Conservation (phyloP, 2,113 vertebrate genomes). For the Erythrolamprus reginae region DNA sequence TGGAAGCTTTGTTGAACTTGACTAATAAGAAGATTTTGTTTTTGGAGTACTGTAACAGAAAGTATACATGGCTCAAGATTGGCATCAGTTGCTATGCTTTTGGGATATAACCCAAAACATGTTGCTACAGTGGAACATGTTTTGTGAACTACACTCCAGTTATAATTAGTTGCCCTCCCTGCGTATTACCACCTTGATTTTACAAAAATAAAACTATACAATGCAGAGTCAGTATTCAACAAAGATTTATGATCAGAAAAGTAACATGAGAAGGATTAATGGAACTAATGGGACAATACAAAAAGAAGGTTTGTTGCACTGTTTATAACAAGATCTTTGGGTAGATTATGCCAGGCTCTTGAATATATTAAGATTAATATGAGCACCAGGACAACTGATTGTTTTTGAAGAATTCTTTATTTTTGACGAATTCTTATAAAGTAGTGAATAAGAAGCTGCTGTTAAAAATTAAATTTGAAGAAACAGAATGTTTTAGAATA, state of each 20-base stretch:
- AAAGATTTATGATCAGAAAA: not conserved
- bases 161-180: not conserved
- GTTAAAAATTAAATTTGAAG: not conserved
- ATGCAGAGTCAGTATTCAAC: not conserved
- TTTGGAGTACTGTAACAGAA: not conserved
- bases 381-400: not conserved
- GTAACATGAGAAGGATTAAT: not conserved
- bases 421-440: not conserved
- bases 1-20: not conserved
- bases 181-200: not conserved
- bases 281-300: not conserved
- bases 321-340: not conserved
- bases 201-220: not conserved
- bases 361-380: not conserved
- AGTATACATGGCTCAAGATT: not conserved
- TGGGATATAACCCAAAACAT: not conserved
- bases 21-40: fast-evolving
- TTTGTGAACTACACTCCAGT: not conserved
- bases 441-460: not conserved
- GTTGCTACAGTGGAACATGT: not conserved
- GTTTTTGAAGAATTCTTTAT: not conserved
- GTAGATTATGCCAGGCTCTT: not conserved
- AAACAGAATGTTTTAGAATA: not conserved
- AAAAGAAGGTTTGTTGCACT: not conserved
- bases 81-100: not conserved